Base-by-base conservation (phyloP, 2,797 vertebrate genomes). In the Spondyliosoma cantharus region DNA sequence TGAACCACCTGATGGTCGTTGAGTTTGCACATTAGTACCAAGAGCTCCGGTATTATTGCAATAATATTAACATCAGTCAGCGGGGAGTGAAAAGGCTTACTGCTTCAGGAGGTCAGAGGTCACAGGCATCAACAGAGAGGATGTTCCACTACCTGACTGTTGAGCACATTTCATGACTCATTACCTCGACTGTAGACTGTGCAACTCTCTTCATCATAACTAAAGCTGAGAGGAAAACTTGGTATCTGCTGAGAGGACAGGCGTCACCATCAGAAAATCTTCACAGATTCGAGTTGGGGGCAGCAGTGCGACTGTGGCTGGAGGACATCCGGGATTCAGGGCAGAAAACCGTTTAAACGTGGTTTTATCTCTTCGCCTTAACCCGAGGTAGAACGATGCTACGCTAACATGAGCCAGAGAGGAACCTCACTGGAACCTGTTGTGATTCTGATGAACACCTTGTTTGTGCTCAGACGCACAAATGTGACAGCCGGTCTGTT, bases 11-110 rank as follows among this genome's bases (percentile, higher is more conserved):
- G 22, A 48, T 6, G 17, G 17, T 48, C 17, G 24, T 25, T 56
- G 16, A 60, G 32, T 58, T 3, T 12, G 46, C 59, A 64, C 46
- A 56, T 60, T 59, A 8, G 68, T 7, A 42, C 25, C 60, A 1
- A 13, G 17, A 59, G 37, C 64, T 66, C 65, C 16, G 0, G 29
- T 7, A 50, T 85, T 82, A 85, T 82, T 85, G 83, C 83, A 32
- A 32, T 12, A 60, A 45, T 50, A 37, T 63, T 25, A 71, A 59
- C 63, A 8, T 67, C 45, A 62, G 78, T 37, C 66, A 45, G 57
- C 62, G 65, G 65, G 54, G 62, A 17, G 37, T 16, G 2, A 46
- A n/a, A 62, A 19, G 45, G 45, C 7, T 22, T 8, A 25, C 22
- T 37, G 57, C 54, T 17, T 17, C 48, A 53, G 59, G 29, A 73